Conservation (phyloP, 2,797 vertebrate species). For the Acridotheres tristis region DNA sequence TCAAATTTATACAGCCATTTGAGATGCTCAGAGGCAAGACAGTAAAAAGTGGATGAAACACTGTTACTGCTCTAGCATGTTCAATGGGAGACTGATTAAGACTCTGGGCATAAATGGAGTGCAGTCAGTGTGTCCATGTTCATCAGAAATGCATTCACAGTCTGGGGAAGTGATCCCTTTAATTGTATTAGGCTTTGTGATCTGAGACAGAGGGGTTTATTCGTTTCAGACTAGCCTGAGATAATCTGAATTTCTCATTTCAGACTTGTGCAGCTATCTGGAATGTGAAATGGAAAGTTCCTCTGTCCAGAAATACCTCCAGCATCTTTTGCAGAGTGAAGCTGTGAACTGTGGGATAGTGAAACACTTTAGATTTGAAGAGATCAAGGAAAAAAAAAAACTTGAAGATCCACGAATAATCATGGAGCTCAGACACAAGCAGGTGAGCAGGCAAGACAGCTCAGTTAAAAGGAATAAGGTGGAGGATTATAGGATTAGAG, state of each 20-base stretch:
- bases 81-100: conserved; percentile 19
- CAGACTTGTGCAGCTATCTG: conserved; percentile 88
- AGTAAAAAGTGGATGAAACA: neutral
- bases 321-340: conserved; percentile 87
- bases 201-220: conserved; percentile 1
- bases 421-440: conserved; percentile 92
- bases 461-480: conserved; percentile 57
- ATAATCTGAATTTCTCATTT: conserved; percentile 37
- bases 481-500: conserved; percentile 20
- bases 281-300: conserved; percentile 83
- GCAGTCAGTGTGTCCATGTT: neutral
- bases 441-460: conserved; percentile 74
- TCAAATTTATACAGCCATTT: neutral
- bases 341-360: conserved; percentile 75
- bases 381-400: conserved; percentile 71
- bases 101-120: neutral
- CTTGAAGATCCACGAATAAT: conserved; percentile 80
- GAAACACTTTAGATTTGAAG: conserved; percentile 78
- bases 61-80: neutral
- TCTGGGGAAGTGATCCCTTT: conserved; percentile 8
- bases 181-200: conserved; percentile 40
- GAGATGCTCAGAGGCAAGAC: neutral
- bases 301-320: conserved; percentile 81
- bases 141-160: conserved; percentile 23
- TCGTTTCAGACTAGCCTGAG: conserved; percentile 8